These are phyloP conservation scores for Brachyhypopomus occidentalis DNA, from an alignment of 2,113 vertebrate genomes.

Conservation along the genomic window DNA sequence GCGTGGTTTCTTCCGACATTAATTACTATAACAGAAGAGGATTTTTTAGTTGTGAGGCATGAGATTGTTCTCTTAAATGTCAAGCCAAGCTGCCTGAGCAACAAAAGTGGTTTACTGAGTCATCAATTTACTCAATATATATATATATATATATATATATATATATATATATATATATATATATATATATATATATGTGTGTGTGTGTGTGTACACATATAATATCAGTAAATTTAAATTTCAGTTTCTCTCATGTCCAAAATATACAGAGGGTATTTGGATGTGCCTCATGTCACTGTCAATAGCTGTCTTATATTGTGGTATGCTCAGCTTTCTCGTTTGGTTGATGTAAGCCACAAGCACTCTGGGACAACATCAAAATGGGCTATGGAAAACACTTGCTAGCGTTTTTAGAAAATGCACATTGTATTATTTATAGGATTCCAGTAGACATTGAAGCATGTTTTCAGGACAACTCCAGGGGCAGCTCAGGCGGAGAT, in stretches of 20 bases:
- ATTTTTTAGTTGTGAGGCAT: constrained; percentile 25
- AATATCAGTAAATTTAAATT: not conserved
- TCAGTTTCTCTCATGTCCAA: not conserved
- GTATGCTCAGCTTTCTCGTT: constrained; percentile 49
- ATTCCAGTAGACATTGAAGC: constrained; percentile 63
- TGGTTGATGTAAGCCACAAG: constrained; percentile 67
- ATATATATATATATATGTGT: no score
- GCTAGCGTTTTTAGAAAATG: constrained; percentile 57
- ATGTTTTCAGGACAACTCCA: constrained; percentile 59
- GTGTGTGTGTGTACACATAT: no score
- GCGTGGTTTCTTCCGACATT: constrained; percentile 24
- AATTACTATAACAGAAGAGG: constrained; percentile 41
- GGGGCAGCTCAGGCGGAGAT: constrained; percentile 49
- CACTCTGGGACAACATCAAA: constrained; percentile 22
- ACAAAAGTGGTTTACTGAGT: not conserved
- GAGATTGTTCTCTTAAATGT: constrained; percentile 12
- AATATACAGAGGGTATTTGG: not conserved
- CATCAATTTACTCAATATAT: constrained; percentile 2
- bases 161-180: no score
- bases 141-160: no score
- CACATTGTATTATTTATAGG: constrained; percentile 63
- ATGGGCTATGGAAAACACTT: constrained; percentile 56
- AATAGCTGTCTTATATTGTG: constrained; percentile 11
- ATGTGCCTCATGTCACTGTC: constrained; percentile 5
- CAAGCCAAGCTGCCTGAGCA: constrained; percentile 19